These are phyloP conservation scores for Drosophila baimaii DNA, from an alignment of 1,140 invertebrate genomes.

Conservation along the genomic window DNA sequence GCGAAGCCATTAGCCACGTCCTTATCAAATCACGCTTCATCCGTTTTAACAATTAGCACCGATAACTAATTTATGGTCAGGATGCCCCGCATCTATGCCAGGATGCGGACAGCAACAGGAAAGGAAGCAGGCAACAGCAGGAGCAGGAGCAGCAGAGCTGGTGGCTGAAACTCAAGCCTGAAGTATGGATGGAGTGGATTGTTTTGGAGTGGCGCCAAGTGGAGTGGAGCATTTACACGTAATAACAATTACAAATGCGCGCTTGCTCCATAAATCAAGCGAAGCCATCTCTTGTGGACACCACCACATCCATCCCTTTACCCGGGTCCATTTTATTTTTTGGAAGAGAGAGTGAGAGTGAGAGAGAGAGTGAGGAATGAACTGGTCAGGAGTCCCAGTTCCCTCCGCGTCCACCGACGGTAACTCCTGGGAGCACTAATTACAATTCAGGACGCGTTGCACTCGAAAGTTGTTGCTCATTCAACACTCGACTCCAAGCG, in stretches of 20 bases:
- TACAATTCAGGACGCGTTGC: slow-evolving; percentile 68
- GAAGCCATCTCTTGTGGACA: slow-evolving; percentile 29
- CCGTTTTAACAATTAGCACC: slow-evolving; percentile 62
- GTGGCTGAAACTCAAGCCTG: not conserved
- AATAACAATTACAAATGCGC: slow-evolving; percentile 67
- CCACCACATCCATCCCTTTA: not conserved
- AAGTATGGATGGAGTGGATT: slow-evolving; percentile 19
- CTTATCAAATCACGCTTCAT: slow-evolving; percentile 54
- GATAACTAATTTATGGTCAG: slow-evolving; percentile 60
- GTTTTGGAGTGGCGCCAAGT: slow-evolving; percentile 34
- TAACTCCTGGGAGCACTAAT: slow-evolving; percentile 50
- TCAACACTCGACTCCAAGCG: slow-evolving; percentile 47
- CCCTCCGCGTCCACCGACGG: not conserved
- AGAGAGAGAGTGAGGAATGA: slow-evolving; percentile 1
- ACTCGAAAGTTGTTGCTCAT: slow-evolving; percentile 66
- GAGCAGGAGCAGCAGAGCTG: not conserved
- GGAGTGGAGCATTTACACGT: slow-evolving; percentile 47
- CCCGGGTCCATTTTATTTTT: not conserved
- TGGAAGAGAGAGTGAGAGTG: too few relatives aligned
- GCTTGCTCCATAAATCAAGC: slow-evolving; percentile 59
- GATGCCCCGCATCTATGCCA: slow-evolving; percentile 26
- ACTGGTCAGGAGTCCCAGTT: slow-evolving; percentile 18
- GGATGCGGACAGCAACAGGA: slow-evolving; percentile 1
- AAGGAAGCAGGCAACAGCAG: too few relatives aligned
- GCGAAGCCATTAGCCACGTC: not conserved